Base-by-base conservation (phyloP, 2,888 invertebrate species). In the Drosophila aldrichi region DNA sequence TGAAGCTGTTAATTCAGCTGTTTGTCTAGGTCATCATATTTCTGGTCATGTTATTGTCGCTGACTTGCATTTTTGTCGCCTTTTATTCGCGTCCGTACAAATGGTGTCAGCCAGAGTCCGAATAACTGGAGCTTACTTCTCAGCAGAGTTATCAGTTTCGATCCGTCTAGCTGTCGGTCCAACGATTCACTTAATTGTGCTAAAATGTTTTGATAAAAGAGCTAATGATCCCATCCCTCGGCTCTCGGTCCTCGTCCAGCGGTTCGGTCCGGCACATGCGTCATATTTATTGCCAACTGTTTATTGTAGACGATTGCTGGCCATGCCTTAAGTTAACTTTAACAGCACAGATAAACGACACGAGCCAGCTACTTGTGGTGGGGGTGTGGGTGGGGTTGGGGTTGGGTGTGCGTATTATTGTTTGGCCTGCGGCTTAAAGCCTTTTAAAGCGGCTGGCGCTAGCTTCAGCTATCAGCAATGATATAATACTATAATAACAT, bases 101-200 rank as follows among this genome's bases (percentile, higher is more conserved):
- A 70, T 46, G 65, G 70, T 78, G 69, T 54, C 74, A 77, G 68
- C 44, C 74, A 62, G 67, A 63, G 68, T 62, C 64, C 70, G 57
- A 60, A 74, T 55, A 62, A 69, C 59, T 65, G 59, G 76, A 73
- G 76, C 41, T 64, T 64, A 64, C 52, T 66, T 36, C 46, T 44
- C 22, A 69, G 74, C 18, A 32, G 65, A 61, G 44, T 57, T 70
- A 55, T 57, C 56, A 40, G 51, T 38, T 51, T 54, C 58, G 49
- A 41, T 55, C 48, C 55, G 65, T 51, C 68, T 78, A 67, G 69
- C 67, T 77, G 70, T 61, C 52, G 56, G 55, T 34, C 38, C 38
- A 18, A 75, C 72, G 16, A 74, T 76, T 75, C 58, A 69, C 59
- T 82, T 79, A 81, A 87, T 87, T 84, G 87, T 81, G 87, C 82